phyloP scores from a whole-genome alignment of 2,797 vertebrate species.

The Hephaestus fuliginosus region DNA sequence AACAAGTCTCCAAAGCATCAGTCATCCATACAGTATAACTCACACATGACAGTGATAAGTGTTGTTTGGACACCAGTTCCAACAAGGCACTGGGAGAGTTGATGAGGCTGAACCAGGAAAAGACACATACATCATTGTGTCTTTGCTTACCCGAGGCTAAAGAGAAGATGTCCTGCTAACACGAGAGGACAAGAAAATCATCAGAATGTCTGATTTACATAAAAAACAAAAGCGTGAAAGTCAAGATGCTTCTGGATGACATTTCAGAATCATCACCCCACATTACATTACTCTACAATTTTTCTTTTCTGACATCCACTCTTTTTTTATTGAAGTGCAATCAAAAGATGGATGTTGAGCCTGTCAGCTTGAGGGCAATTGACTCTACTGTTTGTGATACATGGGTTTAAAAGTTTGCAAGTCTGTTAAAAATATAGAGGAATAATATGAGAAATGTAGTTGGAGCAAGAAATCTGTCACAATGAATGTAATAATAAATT shows the following conservation, averaged over 20 bases:
- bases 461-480: conserved; percentile 1
- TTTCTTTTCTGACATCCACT: conserved; percentile 30
- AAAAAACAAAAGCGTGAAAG: conserved; percentile 41
- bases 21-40: conserved; percentile 44
- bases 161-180: conserved; percentile 43
- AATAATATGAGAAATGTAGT: neutral
- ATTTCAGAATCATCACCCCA: conserved; percentile 28
- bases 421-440: conserved; percentile 31
- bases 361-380: conserved; percentile 48
- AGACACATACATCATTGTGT: conserved; percentile 49
- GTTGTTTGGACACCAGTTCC: conserved; percentile 66
- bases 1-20: conserved; percentile 36
- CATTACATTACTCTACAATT: conserved; percentile 15
- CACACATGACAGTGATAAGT: conserved; percentile 60
- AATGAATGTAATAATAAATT: neutral
- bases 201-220: conserved; percentile 45
- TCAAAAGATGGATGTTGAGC: conserved; percentile 63
- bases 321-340: conserved; percentile 43
- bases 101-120: conserved; percentile 61
- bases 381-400: conserved; percentile 49
- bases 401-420: conserved; percentile 52
- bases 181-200: conserved; percentile 17
- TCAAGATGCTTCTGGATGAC: conserved; percentile 27
- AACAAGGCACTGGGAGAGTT: conserved; percentile 53
- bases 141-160: conserved; percentile 50